A percentile compares a stretch with the other conserved stretches of the same genome.
Conservation (phyloP, 1,140 invertebrate species). For the Glossosoma conforme region DNA sequence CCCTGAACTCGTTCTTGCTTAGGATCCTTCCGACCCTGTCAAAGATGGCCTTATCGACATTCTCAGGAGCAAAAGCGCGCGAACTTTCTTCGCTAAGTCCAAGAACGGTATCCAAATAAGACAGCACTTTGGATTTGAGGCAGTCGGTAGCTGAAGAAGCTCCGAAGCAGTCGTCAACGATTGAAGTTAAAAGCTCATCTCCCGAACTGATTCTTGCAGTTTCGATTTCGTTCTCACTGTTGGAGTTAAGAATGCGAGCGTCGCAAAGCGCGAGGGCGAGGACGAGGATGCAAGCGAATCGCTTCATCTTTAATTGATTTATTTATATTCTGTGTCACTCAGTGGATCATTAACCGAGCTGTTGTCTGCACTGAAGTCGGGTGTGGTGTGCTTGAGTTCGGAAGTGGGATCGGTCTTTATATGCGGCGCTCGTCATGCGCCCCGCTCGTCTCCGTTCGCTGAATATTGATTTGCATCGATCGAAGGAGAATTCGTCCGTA, state of each 20-base stretch:
- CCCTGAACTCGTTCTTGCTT: conserved; percentile 63
- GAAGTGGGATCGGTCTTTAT: conserved; percentile 54
- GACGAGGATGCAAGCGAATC: conserved; percentile 37
- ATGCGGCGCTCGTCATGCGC: conserved; percentile 44
- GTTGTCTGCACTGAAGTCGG: conserved; percentile 31
- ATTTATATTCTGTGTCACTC: neutral
- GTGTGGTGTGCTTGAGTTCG: conserved; percentile 48
- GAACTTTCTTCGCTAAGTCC: conserved; percentile 57
- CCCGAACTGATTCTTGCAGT: conserved; percentile 54
- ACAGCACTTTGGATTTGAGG: conserved; percentile 66
- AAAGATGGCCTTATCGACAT: conserved; percentile 69
- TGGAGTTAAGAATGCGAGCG: conserved; percentile 38
- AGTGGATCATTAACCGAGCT: conserved; percentile 10
- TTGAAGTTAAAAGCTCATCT: conserved; percentile 64
- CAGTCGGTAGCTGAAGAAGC: conserved; percentile 61
- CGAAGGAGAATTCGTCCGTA: conserved; percentile 18
- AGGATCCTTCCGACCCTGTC: conserved; percentile 64
- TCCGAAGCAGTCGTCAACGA: conserved; percentile 66
- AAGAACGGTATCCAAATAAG: conserved; percentile 64
- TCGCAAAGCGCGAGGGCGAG: conserved; percentile 48
- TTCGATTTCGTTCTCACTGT: conserved; percentile 51
- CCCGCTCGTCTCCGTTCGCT: conserved; percentile 26
- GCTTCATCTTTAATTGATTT: conserved; percentile 35
- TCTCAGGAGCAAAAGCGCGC: conserved; percentile 51
- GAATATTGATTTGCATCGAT: conserved; percentile 31